A percentile compares a stretch with the other conserved stretches of the same genome.
Evolutionary conservation across 1,140 invertebrate genomes (phyloP).

Genomic region (Orchesella cincta): DNA sequence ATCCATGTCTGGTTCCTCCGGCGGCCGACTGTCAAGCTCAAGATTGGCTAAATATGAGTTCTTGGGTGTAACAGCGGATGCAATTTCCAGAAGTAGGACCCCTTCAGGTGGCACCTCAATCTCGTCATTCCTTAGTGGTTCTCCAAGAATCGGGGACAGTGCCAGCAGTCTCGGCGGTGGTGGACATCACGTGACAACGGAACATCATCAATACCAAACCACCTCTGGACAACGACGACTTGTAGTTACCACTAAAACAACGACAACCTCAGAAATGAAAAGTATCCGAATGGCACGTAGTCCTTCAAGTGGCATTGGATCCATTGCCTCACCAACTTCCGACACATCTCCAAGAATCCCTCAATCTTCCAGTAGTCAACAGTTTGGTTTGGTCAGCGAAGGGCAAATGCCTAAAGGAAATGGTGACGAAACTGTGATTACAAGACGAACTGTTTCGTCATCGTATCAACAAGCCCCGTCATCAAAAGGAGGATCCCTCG

Average conservation of each 20-base stretch:
- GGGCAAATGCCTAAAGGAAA: no score
- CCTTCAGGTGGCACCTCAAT: slow-evolving; percentile 34
- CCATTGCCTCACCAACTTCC: slow-evolving; percentile 2
- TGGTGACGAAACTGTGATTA: background rate
- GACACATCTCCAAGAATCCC: slow-evolving; percentile 3
- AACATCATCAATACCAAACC: background rate
- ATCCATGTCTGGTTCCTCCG: slow-evolving; percentile 24
- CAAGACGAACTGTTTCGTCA: background rate
- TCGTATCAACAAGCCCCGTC: background rate
- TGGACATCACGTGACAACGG: background rate
- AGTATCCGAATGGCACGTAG: slow-evolving; percentile 31
- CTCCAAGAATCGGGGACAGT: slow-evolving; percentile 13
- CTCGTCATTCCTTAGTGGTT: slow-evolving; percentile 7
- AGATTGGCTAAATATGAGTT: slow-evolving; percentile 39
- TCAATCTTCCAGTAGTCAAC: background rate
- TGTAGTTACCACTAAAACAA: slow-evolving; percentile 34
- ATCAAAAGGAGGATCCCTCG: background rate
- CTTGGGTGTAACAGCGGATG: slow-evolving; percentile 23
- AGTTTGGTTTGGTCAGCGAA: background rate
- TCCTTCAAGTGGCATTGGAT: slow-evolving; percentile 19
- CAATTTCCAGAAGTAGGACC: slow-evolving; percentile 30
- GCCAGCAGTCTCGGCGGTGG: background rate
- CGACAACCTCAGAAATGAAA: slow-evolving; percentile 34
- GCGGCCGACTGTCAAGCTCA: background rate
- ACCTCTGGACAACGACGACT: background rate